These are phyloP conservation scores for Physeter macrocephalus DNA, from an alignment of 2,113 vertebrate genomes.

Conservation along the genomic window DNA sequence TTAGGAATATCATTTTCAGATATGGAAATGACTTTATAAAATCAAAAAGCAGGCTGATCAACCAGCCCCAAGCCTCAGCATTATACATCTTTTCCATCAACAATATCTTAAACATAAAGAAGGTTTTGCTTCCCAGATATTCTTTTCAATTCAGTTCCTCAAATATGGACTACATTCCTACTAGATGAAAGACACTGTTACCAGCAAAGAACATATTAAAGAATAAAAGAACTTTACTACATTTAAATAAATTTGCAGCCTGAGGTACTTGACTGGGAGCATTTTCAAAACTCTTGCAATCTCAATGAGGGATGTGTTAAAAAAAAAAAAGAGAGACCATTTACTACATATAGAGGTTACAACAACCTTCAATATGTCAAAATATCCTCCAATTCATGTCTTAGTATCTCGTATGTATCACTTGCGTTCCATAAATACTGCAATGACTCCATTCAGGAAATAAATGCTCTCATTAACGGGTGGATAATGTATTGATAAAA, in stretches of 20 bases:
- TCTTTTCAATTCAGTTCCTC: neutral
- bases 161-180: neutral
- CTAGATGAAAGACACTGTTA: neutral
- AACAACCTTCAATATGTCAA: neutral
- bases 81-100: conserved; percentile 13
- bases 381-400: neutral
- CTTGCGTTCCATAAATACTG: neutral
- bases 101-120: conserved; percentile 26
- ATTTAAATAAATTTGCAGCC: conserved; percentile 6
- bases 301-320: neutral
- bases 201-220: neutral
- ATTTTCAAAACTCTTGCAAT: conserved; percentile 16
- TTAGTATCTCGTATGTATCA: neutral
- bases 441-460: neutral
- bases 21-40: conserved; percentile 64
- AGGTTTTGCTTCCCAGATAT: neutral
- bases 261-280: neutral
- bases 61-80: conserved; percentile 3
- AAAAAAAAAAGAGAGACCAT: neutral
- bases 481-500: neutral
- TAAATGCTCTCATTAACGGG: neutral
- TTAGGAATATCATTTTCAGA: conserved; percentile 67
- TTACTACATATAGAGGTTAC: neutral
- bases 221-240: neutral
- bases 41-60: conserved; percentile 51